Percentiles rank a stretch among this genome's conserved stretches.
These are phyloP conservation scores for Branchipolynoe longqiensis DNA, from an alignment of 2,888 invertebrate species.

Conservation along the genomic window DNA sequence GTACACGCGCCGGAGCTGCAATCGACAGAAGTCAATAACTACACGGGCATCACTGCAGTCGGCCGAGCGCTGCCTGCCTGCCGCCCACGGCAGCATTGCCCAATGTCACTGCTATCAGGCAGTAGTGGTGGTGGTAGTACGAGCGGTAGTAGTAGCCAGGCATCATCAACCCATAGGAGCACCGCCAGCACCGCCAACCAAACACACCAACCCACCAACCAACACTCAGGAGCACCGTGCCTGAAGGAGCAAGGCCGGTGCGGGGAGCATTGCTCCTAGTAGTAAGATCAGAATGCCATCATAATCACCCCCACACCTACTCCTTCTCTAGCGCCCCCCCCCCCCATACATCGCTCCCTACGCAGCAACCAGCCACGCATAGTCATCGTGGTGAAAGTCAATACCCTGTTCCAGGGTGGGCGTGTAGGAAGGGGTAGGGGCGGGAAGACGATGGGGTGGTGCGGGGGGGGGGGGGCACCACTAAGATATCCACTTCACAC, in stretches of 20 bases:
- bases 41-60: neutral
- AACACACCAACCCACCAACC: neutral
- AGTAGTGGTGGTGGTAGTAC: neutral
- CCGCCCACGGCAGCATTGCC: slow-evolving; percentile 25
- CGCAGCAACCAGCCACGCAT: no score
- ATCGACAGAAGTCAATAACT: slow-evolving; percentile 47
- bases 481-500: neutral
- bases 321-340: no score
- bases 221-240: no score
- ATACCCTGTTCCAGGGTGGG: no score
- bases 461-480: neutral
- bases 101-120: slow-evolving; percentile 3
- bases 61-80: no score
- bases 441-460: no score
- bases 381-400: no score
- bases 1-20: slow-evolving; percentile 28
- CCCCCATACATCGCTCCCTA: no score
- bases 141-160: slow-evolving; percentile 3
- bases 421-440: neutral
- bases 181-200: neutral
- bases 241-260: neutral
- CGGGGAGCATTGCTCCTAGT: neutral
- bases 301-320: slow-evolving; percentile 42
- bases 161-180: slow-evolving; percentile 23
- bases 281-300: slow-evolving; percentile 50